phyloP scores from a whole-genome alignment of 2,888 invertebrate species.

The Trichopoda pennipes region DNA sequence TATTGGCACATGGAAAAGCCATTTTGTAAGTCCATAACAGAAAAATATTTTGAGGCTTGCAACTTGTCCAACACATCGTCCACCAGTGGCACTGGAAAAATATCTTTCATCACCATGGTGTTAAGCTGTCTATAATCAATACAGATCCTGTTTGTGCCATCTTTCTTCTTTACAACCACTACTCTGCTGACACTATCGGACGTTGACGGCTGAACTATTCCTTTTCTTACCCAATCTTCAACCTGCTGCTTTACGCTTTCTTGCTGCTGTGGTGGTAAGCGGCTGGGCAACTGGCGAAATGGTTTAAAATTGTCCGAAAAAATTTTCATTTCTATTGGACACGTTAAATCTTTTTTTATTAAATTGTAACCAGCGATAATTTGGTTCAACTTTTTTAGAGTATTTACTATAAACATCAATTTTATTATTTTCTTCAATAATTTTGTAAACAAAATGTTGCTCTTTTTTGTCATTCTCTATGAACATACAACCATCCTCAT shows the following conservation, averaged over 20 bases:
- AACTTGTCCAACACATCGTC: slow-evolving; percentile 58
- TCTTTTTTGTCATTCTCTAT: no score
- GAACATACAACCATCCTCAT: no score
- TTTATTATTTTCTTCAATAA: no score
- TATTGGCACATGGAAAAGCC: no score
- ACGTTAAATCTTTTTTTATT: no score
- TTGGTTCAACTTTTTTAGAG: no score
- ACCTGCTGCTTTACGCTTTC: slow-evolving; percentile 53
- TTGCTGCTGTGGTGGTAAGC: slow-evolving; percentile 36
- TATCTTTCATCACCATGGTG: slow-evolving; percentile 74
- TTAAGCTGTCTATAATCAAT: slow-evolving; percentile 79
- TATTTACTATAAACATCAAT: no score
- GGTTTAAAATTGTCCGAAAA: slow-evolving; percentile 45
- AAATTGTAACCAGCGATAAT: no score
- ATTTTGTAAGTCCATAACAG: slow-evolving; percentile 42
- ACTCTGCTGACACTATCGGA: slow-evolving; percentile 48
- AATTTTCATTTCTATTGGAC: slow-evolving; percentile 50
- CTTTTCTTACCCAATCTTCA: slow-evolving; percentile 46
- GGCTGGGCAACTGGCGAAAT: slow-evolving; percentile 60
- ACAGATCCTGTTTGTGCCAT: slow-evolving; percentile 70
- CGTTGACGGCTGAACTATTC: slow-evolving; percentile 37
- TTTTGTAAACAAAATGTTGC: no score
- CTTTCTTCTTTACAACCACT: slow-evolving; percentile 59
- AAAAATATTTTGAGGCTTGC: no score
- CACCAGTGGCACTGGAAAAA: slow-evolving; percentile 72